Percentiles rank a stretch among this genome's conserved stretches.
Evolutionary conservation across 2,888 invertebrate species (phyloP).

Genomic region (Volucella inflata): DNA sequence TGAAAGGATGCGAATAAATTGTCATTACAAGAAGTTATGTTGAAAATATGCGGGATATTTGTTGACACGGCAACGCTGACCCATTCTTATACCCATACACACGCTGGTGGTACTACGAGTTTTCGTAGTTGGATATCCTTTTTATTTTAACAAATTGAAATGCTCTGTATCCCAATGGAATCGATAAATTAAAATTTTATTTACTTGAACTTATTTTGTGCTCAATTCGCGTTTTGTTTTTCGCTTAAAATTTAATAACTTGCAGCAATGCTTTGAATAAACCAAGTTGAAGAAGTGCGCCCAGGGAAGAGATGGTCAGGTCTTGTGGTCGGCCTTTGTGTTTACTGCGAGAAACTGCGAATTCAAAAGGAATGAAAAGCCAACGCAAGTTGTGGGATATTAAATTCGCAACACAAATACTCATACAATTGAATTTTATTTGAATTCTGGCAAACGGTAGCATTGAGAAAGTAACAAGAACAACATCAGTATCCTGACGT

Average conservation of each 20-base stretch:
- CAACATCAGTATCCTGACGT: neutral
- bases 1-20: no score
- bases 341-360: constrained; percentile 2
- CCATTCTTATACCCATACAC: no score
- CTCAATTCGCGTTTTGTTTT: constrained; percentile 13
- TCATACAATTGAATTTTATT: constrained; percentile 47
- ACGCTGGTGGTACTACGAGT: neutral
- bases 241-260: constrained; percentile 34
- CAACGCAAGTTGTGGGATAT: constrained; percentile 38
- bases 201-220: constrained; percentile 36
- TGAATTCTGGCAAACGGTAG: constrained; percentile 20
- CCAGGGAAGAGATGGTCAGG: constrained; percentile 19
- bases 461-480: no score
- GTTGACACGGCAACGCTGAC: no score
- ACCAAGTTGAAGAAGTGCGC: constrained; percentile 1
- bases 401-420: constrained; percentile 49
- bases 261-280: neutral
- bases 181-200: constrained; percentile 49
- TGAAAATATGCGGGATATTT: no score
- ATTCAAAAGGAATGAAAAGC: constrained; percentile 1
- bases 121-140: neutral
- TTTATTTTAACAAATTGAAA: constrained; percentile 22
- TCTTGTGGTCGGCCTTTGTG: constrained; percentile 44
- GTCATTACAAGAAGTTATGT: no score
- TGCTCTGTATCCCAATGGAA: constrained; percentile 46